Conservation (phyloP, 2,888 invertebrate species). For the Phymatocera aterrima region DNA sequence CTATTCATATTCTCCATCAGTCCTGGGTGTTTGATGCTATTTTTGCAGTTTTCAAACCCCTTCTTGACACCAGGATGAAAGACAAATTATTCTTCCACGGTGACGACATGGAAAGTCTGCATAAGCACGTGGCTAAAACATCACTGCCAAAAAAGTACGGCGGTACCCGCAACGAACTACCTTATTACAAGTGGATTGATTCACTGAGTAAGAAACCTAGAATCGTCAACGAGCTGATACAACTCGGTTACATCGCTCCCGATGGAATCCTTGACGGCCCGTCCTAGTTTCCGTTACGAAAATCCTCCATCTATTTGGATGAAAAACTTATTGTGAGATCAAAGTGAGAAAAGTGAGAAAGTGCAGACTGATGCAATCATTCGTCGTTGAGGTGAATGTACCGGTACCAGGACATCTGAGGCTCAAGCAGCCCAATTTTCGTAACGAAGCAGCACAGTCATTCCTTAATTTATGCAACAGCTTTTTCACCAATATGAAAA, state of each 20-base stretch:
- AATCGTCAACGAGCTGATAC: slow-evolving; percentile 80
- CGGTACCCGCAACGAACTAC: slow-evolving; percentile 83
- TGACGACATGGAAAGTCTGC: slow-evolving; percentile 83
- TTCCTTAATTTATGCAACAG: too few species aligned
- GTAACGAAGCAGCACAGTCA: too few species aligned
- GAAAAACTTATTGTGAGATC: background rate
- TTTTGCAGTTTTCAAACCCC: slow-evolving; percentile 86
- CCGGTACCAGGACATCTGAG: too few species aligned
- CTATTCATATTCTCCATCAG: slow-evolving; percentile 87
- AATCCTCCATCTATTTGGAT: background rate
- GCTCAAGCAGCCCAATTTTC: too few species aligned
- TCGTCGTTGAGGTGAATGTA: too few species aligned
- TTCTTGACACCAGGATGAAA: slow-evolving; percentile 83
- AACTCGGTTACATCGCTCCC: slow-evolving; percentile 80
- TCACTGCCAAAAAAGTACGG: slow-evolving; percentile 85
- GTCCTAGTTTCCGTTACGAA: background rate
- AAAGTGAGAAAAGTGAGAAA: too few species aligned
- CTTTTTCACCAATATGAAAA: too few species aligned
- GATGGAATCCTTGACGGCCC: slow-evolving; percentile 59
- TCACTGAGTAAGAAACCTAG: slow-evolving; percentile 77
- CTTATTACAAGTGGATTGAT: slow-evolving; percentile 86
- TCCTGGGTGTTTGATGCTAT: slow-evolving; percentile 89
- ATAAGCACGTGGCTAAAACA: slow-evolving; percentile 83
- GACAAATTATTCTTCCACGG: slow-evolving; percentile 84
- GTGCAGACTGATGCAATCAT: too few species aligned